phyloP scores from a whole-genome alignment of 2,797 vertebrate genomes.

The Sebastiscus albofasciatus region DNA sequence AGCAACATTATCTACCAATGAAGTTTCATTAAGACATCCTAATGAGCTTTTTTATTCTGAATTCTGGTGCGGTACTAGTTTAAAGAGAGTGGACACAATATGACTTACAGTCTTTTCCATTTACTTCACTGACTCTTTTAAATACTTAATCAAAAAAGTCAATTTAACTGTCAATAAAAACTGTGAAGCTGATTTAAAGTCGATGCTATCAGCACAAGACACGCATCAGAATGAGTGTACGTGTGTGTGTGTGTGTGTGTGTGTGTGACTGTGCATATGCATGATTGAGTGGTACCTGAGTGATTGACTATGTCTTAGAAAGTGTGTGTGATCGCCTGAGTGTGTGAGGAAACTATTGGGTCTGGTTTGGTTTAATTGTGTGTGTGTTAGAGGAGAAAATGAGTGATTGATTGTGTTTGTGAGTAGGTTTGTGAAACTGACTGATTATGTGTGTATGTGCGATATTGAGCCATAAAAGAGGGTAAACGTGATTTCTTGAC shows the following conservation, averaged over 20 bases:
- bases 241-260: neutral
- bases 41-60: neutral
- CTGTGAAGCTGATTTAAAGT: slow-evolving; percentile 23
- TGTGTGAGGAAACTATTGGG: slow-evolving; percentile 59
- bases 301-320: slow-evolving; percentile 26
- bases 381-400: neutral
- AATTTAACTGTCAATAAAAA: slow-evolving; percentile 28
- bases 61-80: neutral
- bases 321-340: slow-evolving; percentile 13
- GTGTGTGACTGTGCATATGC: neutral
- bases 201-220: slow-evolving; percentile 7
- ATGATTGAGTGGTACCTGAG: slow-evolving; percentile 11
- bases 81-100: neutral
- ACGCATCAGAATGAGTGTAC: neutral
- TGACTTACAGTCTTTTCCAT: neutral
- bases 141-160: slow-evolving; percentile 26
- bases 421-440: neutral
- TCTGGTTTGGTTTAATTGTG: slow-evolving; percentile 25
- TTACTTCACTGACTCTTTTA: slow-evolving; percentile 5
- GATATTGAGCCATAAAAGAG: neutral
- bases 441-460: neutral
- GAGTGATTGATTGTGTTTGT: slow-evolving; percentile 29
- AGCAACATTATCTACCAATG: neutral
- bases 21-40: neutral
- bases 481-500: neutral